phyloP scores from a whole-genome alignment of 53 echinoderm and acorn worm species.

The Temnopleurus reevesii region DNA sequence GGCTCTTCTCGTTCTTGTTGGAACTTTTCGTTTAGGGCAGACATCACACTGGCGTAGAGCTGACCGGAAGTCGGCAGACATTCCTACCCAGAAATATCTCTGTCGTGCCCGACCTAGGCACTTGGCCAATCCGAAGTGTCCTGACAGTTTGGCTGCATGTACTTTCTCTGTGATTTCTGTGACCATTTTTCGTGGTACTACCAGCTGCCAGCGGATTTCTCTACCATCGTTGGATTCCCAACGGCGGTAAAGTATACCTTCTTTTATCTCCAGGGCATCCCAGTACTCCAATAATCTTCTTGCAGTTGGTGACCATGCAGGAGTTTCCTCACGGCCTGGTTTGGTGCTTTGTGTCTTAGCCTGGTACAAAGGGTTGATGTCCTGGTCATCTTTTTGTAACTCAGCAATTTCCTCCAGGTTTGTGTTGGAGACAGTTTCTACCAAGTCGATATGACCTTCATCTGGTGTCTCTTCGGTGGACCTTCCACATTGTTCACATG shows the following conservation, averaged over 20 bases:
- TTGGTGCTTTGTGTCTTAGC: background rate
- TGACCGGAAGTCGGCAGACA: background rate
- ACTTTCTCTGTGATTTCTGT: background rate
- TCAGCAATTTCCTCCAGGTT: background rate
- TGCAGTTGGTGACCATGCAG: background rate
- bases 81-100: conserved; percentile 17
- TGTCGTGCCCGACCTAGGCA: background rate
- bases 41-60: background rate
- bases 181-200: background rate
- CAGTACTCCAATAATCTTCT: background rate
- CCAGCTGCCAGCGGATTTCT: background rate
- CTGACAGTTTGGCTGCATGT: background rate
- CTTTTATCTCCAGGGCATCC: background rate
- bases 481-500: background rate
- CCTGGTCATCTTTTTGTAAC: background rate
- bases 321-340: background rate
- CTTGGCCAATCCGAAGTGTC: conserved; percentile 32
- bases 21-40: background rate
- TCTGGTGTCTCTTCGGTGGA: background rate
- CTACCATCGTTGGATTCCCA: background rate
- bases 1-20: background rate
- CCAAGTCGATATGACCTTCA: background rate
- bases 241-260: background rate
- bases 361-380: background rate
- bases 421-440: background rate